Conservation (phyloP, 1,140 invertebrate species). For the Semibalanus balanoides region DNA sequence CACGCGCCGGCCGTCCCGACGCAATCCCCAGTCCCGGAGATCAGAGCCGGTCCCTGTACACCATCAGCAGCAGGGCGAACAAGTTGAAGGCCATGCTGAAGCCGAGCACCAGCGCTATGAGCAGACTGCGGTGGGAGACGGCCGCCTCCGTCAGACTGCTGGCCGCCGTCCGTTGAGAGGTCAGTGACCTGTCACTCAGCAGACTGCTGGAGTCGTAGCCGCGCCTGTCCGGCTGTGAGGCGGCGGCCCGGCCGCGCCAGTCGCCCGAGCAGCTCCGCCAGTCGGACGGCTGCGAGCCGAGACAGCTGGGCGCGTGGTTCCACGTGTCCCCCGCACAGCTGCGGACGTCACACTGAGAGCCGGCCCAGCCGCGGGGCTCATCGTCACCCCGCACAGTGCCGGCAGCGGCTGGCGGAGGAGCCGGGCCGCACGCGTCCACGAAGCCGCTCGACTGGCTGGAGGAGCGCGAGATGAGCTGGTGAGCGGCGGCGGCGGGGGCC, state of each 20-base stretch:
- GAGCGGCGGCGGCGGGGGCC: no score
- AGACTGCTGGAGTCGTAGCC: background rate
- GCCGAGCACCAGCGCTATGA: background rate
- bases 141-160: background rate
- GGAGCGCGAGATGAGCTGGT: background rate
- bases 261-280: background rate
- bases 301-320: background rate
- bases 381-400: background rate
- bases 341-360: background rate
- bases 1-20: no score
- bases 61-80: background rate
- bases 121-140: background rate
- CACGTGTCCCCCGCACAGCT: background rate
- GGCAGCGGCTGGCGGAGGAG: background rate
- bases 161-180: background rate
- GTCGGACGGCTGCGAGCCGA: background rate
- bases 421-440: background rate
- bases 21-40: background rate
- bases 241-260: background rate
- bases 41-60: background rate
- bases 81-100: background rate
- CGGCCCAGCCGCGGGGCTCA: background rate
- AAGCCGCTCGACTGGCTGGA: background rate
- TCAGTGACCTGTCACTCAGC: background rate
- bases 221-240: no score